These are phyloP conservation scores for Rhynchotus rufescens DNA, from an alignment of 2,797 vertebrate genomes.

Conservation along the genomic window DNA sequence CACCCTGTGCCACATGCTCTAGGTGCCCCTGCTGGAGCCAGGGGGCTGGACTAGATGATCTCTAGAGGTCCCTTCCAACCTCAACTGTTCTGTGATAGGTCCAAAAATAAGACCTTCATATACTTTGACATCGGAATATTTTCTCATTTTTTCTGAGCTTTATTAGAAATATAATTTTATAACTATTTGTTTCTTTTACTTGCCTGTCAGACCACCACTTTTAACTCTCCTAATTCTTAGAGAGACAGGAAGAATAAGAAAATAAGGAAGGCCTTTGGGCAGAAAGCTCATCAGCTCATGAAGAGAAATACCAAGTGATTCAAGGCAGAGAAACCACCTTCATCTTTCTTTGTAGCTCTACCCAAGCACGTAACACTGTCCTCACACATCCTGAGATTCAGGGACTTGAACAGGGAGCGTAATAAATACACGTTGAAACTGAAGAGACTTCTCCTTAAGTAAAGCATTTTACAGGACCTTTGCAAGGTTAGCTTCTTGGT, in stretches of 20 bases:
- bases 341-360: neutral
- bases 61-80: too few species aligned
- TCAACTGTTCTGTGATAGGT: neutral
- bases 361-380: neutral
- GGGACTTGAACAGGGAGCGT: neutral
- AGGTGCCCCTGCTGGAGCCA: too few species aligned
- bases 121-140: neutral
- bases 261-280: neutral
- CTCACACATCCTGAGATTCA: neutral
- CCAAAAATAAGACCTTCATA: neutral
- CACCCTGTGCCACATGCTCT: too few species aligned
- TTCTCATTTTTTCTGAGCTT: neutral
- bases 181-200: neutral
- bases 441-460: neutral
- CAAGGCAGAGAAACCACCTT: neutral
- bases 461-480: neutral
- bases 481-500: neutral
- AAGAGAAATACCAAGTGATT: neutral
- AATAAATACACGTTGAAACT: neutral
- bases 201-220: neutral
- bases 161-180: neutral
- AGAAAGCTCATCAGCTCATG: neutral
- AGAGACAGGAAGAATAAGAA: neutral
- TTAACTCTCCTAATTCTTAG: neutral
- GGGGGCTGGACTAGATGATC: too few species aligned